Evolutionary conservation across 2,888 invertebrate species (phyloP).

Genomic region (Ryuthela nishihirai): DNA sequence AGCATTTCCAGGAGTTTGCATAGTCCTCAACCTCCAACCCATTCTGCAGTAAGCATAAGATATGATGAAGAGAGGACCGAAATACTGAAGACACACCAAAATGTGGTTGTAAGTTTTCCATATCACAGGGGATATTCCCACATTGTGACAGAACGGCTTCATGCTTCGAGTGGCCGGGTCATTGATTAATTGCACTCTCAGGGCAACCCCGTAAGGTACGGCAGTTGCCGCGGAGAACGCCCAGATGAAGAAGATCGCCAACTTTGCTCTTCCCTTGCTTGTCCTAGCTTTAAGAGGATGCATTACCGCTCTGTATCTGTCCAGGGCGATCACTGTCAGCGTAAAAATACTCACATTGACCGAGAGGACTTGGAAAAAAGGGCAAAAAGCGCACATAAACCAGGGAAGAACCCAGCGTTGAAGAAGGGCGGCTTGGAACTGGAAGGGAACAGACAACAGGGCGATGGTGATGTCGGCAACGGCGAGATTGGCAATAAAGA

Average conservation of each 20-base stretch:
- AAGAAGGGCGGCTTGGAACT: conserved; percentile 82
- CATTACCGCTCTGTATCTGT: conserved; percentile 63
- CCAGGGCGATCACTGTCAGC: conserved; percentile 78
- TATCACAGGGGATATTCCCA: conserved; percentile 43
- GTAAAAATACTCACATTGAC: conserved; percentile 88
- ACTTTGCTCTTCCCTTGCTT: conserved; percentile 67
- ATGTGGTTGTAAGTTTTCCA: conserved; percentile 48
- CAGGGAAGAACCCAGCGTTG: conserved; percentile 81
- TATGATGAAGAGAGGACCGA: conserved; percentile 75
- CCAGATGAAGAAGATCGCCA: conserved; percentile 73
- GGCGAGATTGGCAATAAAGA: conserved; percentile 80
- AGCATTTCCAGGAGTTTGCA: conserved; percentile 72
- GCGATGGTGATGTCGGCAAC: conserved; percentile 81
- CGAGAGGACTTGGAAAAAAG: conserved; percentile 71
- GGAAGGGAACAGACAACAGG: conserved; percentile 78
- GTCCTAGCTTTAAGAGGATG: conserved; percentile 62
- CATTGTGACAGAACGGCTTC: conserved; percentile 49
- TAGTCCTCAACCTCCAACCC: conserved; percentile 74
- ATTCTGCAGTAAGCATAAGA: conserved; percentile 77
- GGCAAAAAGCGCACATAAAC: conserved; percentile 84
- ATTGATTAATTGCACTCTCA: conserved; percentile 58
- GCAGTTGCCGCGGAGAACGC: conserved; percentile 59
- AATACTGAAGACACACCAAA: conserved; percentile 58
- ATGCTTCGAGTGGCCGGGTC: conserved; percentile 36
- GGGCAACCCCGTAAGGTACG: conserved; percentile 63